These are phyloP conservation scores for Odocoileus virginianus DNA, from an alignment of 2,113 vertebrate species.

Conservation along the genomic window DNA sequence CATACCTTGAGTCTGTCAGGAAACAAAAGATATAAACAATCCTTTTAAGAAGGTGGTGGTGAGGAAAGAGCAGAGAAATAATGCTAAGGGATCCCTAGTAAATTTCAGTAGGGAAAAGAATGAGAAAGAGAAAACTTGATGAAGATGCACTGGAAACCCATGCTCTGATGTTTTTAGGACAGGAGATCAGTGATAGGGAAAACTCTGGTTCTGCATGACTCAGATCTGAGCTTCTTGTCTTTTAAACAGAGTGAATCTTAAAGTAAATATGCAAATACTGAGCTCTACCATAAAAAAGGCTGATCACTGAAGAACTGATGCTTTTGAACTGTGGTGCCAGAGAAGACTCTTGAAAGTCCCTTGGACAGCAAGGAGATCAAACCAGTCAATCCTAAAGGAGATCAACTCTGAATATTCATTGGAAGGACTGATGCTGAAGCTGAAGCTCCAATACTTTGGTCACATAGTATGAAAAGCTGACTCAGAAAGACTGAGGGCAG, in stretches of 20 bases:
- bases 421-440: background rate
- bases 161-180: background rate
- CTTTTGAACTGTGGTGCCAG: background rate
- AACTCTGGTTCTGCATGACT: background rate
- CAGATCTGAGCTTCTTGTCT: background rate
- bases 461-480: background rate
- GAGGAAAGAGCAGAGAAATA: background rate
- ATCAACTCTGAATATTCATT: background rate
- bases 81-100: background rate
- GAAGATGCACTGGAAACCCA: background rate
- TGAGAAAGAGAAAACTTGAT: background rate
- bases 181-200: background rate
- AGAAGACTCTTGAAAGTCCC: background rate
- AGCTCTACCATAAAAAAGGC: background rate
- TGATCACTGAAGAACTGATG: background rate
- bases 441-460: background rate
- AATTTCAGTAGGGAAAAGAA: background rate
- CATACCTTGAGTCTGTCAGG: background rate
- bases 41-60: background rate
- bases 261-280: background rate
- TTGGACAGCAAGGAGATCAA: background rate
- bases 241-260: background rate
- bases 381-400: background rate
- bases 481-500: background rate
- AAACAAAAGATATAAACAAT: background rate